Conservation (phyloP, 2,888 invertebrate species). For the Macrophya annulata region DNA sequence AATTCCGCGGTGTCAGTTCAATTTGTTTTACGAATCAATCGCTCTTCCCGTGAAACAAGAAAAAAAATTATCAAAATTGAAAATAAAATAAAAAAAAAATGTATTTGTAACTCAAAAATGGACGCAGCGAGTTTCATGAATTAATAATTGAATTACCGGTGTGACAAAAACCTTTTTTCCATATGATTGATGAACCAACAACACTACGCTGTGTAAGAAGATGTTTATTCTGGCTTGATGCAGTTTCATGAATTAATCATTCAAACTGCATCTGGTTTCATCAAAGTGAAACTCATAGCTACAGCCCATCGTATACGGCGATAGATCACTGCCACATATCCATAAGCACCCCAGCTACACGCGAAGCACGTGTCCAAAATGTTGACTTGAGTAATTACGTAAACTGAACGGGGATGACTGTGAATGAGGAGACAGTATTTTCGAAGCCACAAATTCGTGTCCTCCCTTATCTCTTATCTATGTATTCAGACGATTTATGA, state of each 20-base stretch:
- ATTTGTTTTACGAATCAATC: background rate
- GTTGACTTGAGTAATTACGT: conserved; percentile 50
- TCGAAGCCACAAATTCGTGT: conserved; percentile 46
- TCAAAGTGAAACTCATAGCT: conserved; percentile 48
- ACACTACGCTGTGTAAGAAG: conserved; percentile 7
- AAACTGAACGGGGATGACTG: conserved; percentile 29
- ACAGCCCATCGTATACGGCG: background rate
- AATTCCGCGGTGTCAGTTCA: background rate
- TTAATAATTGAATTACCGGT: conserved; percentile 36
- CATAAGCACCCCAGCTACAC: conserved; percentile 22
- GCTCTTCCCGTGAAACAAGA: background rate
- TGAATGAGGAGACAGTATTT: conserved; percentile 25
- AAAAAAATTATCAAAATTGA: no score
- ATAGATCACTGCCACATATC: conserved; percentile 49
- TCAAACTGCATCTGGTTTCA: conserved; percentile 41
- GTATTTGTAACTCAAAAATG: conserved; percentile 3
- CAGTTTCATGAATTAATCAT: conserved; percentile 55
- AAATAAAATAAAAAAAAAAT: background rate
- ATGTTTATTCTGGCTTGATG: conserved; percentile 47
- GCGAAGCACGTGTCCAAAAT: conserved; percentile 47
- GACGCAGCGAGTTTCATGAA: background rate
- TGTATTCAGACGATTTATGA: conserved; percentile 47
- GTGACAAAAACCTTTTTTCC: conserved; percentile 21
- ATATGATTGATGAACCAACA: conserved; percentile 47
- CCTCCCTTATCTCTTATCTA: conserved; percentile 40